A percentile compares a stretch with the other conserved stretches of the same genome.
These are phyloP conservation scores for Andrena chrysosceles DNA, from an alignment of 2,888 invertebrate species.

Conservation along the genomic window DNA sequence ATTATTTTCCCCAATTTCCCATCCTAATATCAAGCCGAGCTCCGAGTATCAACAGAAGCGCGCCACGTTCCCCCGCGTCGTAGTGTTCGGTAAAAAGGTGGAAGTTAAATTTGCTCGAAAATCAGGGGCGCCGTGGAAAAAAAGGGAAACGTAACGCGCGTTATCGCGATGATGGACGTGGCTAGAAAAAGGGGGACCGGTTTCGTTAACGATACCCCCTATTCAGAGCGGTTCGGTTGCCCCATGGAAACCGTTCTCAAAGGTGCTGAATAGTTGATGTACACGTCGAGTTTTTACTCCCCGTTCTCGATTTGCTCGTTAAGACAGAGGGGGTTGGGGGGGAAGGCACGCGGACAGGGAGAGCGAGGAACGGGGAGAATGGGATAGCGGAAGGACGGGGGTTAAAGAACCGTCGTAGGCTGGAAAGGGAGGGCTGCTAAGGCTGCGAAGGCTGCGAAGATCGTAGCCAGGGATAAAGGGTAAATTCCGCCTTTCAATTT, in stretches of 20 bases:
- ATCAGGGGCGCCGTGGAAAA: background rate
- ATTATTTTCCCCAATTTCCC: background rate
- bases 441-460: slow-evolving; percentile 46
- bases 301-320: slow-evolving; percentile 47
- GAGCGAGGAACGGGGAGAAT: background rate
- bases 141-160: background rate
- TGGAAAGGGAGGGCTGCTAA: slow-evolving; percentile 26
- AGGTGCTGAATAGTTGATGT: slow-evolving; percentile 50
- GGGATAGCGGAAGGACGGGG: slow-evolving; percentile 7
- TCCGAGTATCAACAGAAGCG: background rate
- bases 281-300: slow-evolving; percentile 39
- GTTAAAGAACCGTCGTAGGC: slow-evolving; percentile 39
- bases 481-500: slow-evolving; percentile 78
- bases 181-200: background rate
- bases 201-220: slow-evolving; percentile 29
- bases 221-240: slow-evolving; percentile 27
- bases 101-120: slow-evolving; percentile 29
- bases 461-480: slow-evolving; percentile 67
- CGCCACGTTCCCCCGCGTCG: background rate
- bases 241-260: slow-evolving; percentile 32
- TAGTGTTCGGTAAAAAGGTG: background rate
- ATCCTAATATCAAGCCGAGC: background rate
- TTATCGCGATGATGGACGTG: slow-evolving; percentile 14
- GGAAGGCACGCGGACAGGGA: background rate
- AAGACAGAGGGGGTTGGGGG: background rate